Percentiles rank a stretch among this genome's conserved stretches.
These are phyloP conservation scores for Cyrtodaria siliqua DNA, from an alignment of 2,888 invertebrate genomes.

Conservation along the genomic window DNA sequence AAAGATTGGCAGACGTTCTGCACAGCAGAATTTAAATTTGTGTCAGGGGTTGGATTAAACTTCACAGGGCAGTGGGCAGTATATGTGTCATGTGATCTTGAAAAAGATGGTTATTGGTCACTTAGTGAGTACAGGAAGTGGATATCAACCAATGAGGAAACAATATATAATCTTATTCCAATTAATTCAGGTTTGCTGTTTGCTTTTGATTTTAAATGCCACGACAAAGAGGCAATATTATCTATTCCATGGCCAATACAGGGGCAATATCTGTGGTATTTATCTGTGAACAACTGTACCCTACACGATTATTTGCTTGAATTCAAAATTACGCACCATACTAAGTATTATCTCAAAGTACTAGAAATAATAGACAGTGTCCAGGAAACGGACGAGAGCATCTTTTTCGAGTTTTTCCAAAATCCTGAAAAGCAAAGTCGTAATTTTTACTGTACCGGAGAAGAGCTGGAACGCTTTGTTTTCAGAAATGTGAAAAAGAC, in stretches of 20 bases:
- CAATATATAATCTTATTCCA: constrained; percentile 21
- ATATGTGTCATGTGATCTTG: constrained; percentile 40
- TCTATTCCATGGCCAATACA: too few species aligned
- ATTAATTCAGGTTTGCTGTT: constrained; percentile 15
- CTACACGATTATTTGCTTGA: constrained; percentile 42
- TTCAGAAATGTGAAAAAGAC: constrained; percentile 38
- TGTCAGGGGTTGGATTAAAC: constrained; percentile 53
- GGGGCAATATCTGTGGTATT: constrained; percentile 51
- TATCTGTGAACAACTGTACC: constrained; percentile 49
- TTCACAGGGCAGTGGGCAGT: constrained; percentile 43
- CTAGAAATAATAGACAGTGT: constrained; percentile 35
- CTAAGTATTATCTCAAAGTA: constrained; percentile 29
- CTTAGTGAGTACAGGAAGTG: too few species aligned
- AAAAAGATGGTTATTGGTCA: constrained; percentile 34
- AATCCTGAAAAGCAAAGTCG: constrained; percentile 36
- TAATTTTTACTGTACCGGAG: constrained; percentile 51
- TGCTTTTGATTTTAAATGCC: constrained; percentile 52
- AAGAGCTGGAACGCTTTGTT: constrained; percentile 33
- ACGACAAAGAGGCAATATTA: constrained; percentile 8
- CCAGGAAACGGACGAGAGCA: constrained; percentile 9
- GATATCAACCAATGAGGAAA: constrained; percentile 32
- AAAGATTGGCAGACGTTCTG: constrained; percentile 43
- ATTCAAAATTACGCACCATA: constrained; percentile 26
- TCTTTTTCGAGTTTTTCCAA: constrained; percentile 18
- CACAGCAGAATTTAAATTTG: constrained; percentile 17